Base-by-base conservation (phyloP, 2,113 vertebrate genomes). In the Fregata magnificens region DNA sequence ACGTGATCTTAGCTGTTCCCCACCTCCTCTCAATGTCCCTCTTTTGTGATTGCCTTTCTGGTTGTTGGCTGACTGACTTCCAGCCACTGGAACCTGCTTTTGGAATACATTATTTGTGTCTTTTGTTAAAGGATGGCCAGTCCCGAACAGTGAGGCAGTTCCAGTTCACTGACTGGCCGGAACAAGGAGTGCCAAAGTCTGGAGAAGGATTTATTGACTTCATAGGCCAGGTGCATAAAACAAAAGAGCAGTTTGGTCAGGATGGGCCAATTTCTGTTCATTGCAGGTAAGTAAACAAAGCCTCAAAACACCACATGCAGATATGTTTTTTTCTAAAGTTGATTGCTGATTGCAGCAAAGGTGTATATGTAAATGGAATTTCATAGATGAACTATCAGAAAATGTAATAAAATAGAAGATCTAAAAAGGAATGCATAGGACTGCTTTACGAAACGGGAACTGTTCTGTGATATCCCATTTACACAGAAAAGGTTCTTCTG, bases 171-270 rank as follows among this genome's bases (percentile, higher is more conserved):
- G 99, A 99, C 98, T 99, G 99, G 99, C 99, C 99, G 42, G 99
- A 99, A 85, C 99, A 99, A 99, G 99, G 99, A 97, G 99, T 99
- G 98, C 99, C 99, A 98, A 99, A 99, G 97, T 99, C 99, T 86
- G 99, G 99, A 97, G 99, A 99, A 98, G 99, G 99, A 88, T 99
- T 99, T 97, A 99, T 99, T 95, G 99, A 99, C 97, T 99, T 99
- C 98, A 99, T 99, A 31, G 99, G 99, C 93, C 99, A 99, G 98
- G 99, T 99, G 42, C 99, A 99, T 98, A 99, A 99, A 99, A 99
- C 99, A 89, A 99, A 99, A 98, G 99, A 99, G 95, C 99, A 99
- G 96, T 99, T 99, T 94, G 99, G 99, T 94, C 99, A 99, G 97
- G 99, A 99, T 82, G 99, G 99, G 83, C 99, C 99, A n/a, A 99